Conservation (phyloP, 2,888 invertebrate genomes). For the Noctuana brunneofusca region DNA sequence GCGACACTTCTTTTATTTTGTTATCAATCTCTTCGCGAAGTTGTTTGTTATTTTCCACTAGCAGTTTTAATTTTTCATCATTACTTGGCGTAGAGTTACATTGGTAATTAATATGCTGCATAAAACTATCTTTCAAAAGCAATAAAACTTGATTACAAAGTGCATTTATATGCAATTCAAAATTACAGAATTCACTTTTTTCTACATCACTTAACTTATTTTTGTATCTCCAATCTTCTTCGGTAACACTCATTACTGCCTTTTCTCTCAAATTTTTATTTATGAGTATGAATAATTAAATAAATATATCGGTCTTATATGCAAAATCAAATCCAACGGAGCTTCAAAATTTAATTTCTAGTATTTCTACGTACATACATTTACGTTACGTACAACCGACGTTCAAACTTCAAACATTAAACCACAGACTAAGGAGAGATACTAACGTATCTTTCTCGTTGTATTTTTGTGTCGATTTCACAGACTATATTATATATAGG, state of each 20-base stretch:
- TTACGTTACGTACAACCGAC: no score
- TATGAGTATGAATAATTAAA: neutral
- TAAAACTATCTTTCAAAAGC: constrained; percentile 54
- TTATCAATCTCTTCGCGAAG: constrained; percentile 58
- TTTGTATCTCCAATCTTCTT: constrained; percentile 55
- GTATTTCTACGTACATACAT: no score
- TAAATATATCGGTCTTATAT: no score
- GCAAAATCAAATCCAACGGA: no score
- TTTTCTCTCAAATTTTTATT: no score
- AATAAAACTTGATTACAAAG: constrained; percentile 48
- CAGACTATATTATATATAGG: no score
- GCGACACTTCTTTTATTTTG: constrained; percentile 55
- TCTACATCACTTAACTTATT: constrained; percentile 48
- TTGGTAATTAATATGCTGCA: constrained; percentile 46
- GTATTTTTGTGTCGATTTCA: no score
- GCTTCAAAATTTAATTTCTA: no score
- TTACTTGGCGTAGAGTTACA: constrained; percentile 44
- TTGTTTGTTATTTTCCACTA: constrained; percentile 61
- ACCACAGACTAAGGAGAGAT: no score
- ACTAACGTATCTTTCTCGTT: no score
- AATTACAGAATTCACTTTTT: constrained; percentile 45
- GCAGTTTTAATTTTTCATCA: constrained; percentile 58
- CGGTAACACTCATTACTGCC: constrained; percentile 52
- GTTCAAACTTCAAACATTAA: no score
- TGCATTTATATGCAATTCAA: constrained; percentile 47